These are phyloP conservation scores for Lacerta bilineata DNA, from an alignment of 2,797 vertebrate species.

Conservation along the genomic window DNA sequence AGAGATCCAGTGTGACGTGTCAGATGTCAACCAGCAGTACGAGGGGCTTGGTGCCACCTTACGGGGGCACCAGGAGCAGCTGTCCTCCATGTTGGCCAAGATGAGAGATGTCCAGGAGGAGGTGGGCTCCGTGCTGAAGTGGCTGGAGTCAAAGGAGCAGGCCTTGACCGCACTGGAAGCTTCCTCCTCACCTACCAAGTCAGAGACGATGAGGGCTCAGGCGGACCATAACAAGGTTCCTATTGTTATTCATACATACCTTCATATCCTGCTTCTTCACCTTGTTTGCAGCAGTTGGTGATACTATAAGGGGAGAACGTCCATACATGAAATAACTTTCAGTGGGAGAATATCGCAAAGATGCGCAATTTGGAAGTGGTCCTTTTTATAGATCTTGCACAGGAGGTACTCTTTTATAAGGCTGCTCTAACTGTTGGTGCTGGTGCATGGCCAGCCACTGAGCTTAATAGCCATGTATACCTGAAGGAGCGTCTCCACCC, in stretches of 20 bases:
- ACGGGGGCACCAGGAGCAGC: conserved; percentile 80
- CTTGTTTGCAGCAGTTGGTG: not conserved
- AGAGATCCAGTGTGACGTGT: conserved; percentile 92
- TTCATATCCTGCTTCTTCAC: not conserved
- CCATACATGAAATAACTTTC: not conserved
- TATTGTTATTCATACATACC: not conserved
- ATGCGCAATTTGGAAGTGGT: not conserved
- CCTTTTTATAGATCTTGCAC: not conserved
- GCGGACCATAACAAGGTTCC: conserved; percentile 95
- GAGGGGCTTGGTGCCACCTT: conserved; percentile 86
- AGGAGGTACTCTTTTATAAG: not conserved
- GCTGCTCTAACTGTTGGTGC: not conserved
- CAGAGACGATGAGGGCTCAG: conserved; percentile 89
- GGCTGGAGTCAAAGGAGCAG: conserved; percentile 90
- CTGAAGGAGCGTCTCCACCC: too few relatives aligned
- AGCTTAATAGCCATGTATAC: too few relatives aligned
- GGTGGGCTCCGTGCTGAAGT: conserved; percentile 82
- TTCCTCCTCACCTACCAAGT: conserved; percentile 87
- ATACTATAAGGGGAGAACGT: not conserved
- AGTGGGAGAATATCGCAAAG: not conserved
- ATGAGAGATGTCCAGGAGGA: conserved; percentile 85
- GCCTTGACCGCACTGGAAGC: conserved; percentile 82
- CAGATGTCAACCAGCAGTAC: conserved; percentile 88
- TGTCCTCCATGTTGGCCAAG: conserved; percentile 84
- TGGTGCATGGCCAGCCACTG: not conserved